phyloP scores from a whole-genome alignment of 2,888 invertebrate species.

The Taenaris catops region DNA sequence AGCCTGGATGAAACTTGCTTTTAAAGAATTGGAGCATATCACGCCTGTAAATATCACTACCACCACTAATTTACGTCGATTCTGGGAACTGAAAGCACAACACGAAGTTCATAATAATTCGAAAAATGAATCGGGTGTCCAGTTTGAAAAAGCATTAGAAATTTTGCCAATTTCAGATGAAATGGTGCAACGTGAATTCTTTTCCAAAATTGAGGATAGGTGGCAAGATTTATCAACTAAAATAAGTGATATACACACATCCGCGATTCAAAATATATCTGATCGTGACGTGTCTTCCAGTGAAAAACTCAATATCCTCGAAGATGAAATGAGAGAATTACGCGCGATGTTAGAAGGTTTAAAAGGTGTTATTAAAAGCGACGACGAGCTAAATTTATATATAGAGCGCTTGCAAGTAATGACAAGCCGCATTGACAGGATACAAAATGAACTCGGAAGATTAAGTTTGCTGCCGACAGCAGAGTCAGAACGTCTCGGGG shows the following conservation, averaged over 20 bases:
- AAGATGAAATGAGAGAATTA: slow-evolving; percentile 88
- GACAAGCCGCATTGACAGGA: slow-evolving; percentile 85
- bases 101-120: slow-evolving; percentile 91
- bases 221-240: slow-evolving; percentile 84
- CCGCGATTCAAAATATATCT: slow-evolving; percentile 85
- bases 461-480: slow-evolving; percentile 85
- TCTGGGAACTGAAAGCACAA: slow-evolving; percentile 94
- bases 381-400: slow-evolving; percentile 90
- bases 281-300: slow-evolving; percentile 86
- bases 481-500: slow-evolving; percentile 89
- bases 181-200: slow-evolving; percentile 88
- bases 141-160: slow-evolving; percentile 88
- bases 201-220: slow-evolving; percentile 87
- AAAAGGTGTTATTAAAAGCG: slow-evolving; percentile 89
- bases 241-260: slow-evolving; percentile 83
- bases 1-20: slow-evolving; percentile 87
- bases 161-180: slow-evolving; percentile 92
- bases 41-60: slow-evolving; percentile 82
- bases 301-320: slow-evolving; percentile 86
- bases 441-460: slow-evolving; percentile 89
- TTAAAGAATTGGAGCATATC: slow-evolving; percentile 83
- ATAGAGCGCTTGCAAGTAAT: slow-evolving; percentile 90
- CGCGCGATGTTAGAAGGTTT: slow-evolving; percentile 84
- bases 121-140: slow-evolving; percentile 84
- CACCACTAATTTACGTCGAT: slow-evolving; percentile 87